A percentile compares a stretch with the other conserved stretches of the same genome.
Conservation (phyloP, 2,888 invertebrate genomes). For the Melieria picta region DNA sequence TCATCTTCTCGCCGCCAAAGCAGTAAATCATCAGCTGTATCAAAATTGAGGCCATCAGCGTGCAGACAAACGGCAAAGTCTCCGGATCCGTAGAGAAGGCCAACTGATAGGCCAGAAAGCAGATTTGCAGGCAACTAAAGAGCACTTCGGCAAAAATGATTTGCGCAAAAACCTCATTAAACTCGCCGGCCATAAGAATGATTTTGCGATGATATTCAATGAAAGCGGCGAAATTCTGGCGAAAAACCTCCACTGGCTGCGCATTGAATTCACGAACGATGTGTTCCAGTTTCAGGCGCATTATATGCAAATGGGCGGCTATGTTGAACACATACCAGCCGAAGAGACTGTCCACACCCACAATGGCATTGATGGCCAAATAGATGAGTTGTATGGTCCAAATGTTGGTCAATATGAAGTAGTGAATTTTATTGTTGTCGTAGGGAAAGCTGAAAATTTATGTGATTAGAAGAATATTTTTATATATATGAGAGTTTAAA, state of each 20-base stretch:
- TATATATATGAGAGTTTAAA: too few relatives aligned
- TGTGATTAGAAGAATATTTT: too few relatives aligned
- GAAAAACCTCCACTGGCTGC: slow-evolving; percentile 2
- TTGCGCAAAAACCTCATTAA: slow-evolving; percentile 37
- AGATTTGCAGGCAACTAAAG: slow-evolving; percentile 39
- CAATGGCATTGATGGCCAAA: slow-evolving; percentile 5
- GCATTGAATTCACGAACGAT: neutral
- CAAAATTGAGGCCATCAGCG: slow-evolving; percentile 19
- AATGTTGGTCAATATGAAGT: slow-evolving; percentile 15
- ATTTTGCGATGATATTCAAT: slow-evolving; percentile 30
- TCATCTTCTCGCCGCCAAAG: slow-evolving; percentile 43
- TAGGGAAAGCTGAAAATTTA: slow-evolving; percentile 14
- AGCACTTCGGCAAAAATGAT: slow-evolving; percentile 40
- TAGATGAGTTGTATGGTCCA: slow-evolving; percentile 3
- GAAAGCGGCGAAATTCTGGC: slow-evolving; percentile 12
- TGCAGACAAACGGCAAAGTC: slow-evolving; percentile 34
- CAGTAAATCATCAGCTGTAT: slow-evolving; percentile 44
- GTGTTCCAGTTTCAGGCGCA: slow-evolving; percentile 32
- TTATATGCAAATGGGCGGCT: slow-evolving; percentile 41
- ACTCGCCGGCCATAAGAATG: slow-evolving; percentile 29
- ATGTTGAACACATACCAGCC: slow-evolving; percentile 43
- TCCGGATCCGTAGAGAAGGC: slow-evolving; percentile 32
- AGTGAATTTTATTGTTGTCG: slow-evolving; percentile 12
- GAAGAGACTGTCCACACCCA: slow-evolving; percentile 38
- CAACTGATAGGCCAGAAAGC: slow-evolving; percentile 40